These are phyloP conservation scores for Conus ventricosus DNA, from an alignment of 1,140 invertebrate genomes.

Conservation along the genomic window DNA sequence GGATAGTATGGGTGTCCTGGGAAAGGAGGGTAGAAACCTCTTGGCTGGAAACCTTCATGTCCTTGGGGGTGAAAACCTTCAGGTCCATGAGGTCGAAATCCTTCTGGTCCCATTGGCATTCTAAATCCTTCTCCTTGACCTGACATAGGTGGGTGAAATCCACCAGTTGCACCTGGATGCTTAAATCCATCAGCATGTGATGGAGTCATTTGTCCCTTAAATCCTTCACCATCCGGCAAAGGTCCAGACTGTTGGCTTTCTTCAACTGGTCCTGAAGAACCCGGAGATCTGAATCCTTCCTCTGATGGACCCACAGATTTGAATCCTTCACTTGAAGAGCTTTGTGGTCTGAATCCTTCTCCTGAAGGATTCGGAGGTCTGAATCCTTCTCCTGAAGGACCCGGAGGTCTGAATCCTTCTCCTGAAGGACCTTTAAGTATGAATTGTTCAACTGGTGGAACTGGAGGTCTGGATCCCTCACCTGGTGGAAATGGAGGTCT, in stretches of 20 bases:
- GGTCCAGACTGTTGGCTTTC: not conserved
- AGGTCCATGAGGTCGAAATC: conserved; percentile 12
- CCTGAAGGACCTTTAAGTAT: not conserved
- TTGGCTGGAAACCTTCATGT: conserved; percentile 3
- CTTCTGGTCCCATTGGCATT: not conserved
- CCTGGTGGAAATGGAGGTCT: not conserved
- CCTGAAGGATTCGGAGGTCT: not conserved
- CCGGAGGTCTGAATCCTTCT: not conserved
- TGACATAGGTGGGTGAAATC: not conserved
- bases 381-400: not conserved
- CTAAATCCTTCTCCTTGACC: conserved; percentile 7
- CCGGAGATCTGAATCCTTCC: not conserved
- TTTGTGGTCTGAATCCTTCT: not conserved
- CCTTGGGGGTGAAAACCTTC: conserved; percentile 30
- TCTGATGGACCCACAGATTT: not conserved
- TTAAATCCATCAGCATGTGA: not conserved
- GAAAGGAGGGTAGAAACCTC: conserved; percentile 15
- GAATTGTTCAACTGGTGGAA: not conserved
- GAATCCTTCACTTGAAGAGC: not conserved
- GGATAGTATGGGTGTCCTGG: conserved; percentile 26
- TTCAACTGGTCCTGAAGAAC: not conserved
- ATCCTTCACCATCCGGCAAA: not conserved
- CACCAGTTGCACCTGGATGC: not conserved
- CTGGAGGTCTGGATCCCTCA: not conserved
- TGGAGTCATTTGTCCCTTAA: not conserved